Base-by-base conservation (phyloP, 1,140 invertebrate species). In the Cecropterus lyciades region DNA sequence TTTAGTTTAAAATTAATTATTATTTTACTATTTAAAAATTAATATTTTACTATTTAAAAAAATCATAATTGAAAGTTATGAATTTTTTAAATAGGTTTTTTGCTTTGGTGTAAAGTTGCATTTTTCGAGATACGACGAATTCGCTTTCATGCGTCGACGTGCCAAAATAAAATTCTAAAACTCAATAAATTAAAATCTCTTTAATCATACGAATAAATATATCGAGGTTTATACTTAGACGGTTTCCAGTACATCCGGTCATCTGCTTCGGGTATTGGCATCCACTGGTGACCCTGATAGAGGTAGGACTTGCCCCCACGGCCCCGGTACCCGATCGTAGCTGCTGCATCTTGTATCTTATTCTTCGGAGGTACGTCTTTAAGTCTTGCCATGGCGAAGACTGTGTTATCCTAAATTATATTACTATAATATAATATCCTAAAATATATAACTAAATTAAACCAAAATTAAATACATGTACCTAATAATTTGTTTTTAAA, bases 271-370 rank as follows among this genome's bases (percentile, higher is more conserved):
- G 72, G 70, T 43, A 88, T 79, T 0, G 85, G 85, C 78, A 82
- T 78, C 85, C 85, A 86, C 7, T 83, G 69, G 42, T 88, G 82
- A 1, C 85, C 85, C 30, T 81, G 79, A 64, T 88, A 86, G 11
- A 88, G 52, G 30, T 86, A 85, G 1, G 83, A 85, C 37, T 67
- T 76, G 13, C 83, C 83, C 0, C 65, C 56, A 0, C 77, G 64
- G 5, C 77, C 77, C 3, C 70, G 63, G 24, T 69, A 86, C 0
- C 82, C 79, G 2, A 86, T 17, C 11, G 52, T 72, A 0, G 74
- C 64, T 2, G 76, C 80, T n/a, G 63, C 82, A 0, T 82, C 82
- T 37, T 78, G 78, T 0, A 88, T 43, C 4, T 72, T 15, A 0
- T 66, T 68, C 55, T 82, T 77, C 30, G 53, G 67, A 3, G 85